Evolutionary conservation across 2,797 vertebrate genomes (phyloP).

Genomic region (Ammospiza maritima): DNA sequence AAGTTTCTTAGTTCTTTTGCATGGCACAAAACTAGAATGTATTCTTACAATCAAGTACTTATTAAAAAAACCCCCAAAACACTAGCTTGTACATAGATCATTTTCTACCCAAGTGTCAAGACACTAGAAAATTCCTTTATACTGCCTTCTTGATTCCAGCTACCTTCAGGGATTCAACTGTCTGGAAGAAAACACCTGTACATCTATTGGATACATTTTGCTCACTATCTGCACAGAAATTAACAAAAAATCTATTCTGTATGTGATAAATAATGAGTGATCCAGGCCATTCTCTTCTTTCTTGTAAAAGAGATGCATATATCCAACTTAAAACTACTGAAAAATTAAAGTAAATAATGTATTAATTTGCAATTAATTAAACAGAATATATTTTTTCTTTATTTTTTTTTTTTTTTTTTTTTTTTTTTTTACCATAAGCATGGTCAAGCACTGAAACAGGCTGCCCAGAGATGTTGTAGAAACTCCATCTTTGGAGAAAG

Average conservation of each 20-base stretch:
- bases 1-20: neutral
- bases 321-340: neutral
- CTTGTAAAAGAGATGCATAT: neutral
- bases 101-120: neutral
- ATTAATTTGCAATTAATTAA: neutral
- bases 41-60: neutral
- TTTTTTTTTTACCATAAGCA: neutral
- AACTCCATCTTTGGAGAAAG: neutral
- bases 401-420: neutral
- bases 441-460: neutral
- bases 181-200: neutral
- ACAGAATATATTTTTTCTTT: no score
- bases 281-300: neutral
- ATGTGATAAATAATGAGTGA: neutral
- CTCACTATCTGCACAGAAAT: neutral
- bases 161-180: neutral
- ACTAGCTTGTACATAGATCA: neutral
- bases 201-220: neutral
- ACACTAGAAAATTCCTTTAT: neutral
- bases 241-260: neutral
- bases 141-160: neutral
- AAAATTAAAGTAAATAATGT: neutral
- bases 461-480: neutral
- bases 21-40: neutral
- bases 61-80: neutral